Base-by-base conservation (phyloP, 2,113 vertebrate species). In the Sander vitreus region DNA sequence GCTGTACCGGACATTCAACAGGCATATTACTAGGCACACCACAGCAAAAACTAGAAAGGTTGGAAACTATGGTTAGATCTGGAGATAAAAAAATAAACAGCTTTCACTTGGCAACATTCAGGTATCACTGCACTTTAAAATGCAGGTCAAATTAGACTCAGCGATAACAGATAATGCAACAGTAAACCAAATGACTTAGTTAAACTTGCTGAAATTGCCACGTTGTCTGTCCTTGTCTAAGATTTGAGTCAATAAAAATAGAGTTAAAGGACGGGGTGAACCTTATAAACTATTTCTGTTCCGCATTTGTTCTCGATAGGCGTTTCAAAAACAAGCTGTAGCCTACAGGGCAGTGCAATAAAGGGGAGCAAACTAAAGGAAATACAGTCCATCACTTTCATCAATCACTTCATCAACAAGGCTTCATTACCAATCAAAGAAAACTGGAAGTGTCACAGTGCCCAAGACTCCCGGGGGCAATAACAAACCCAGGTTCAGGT, bases 1-100 rank as follows among this genome's bases (percentile, higher is more conserved):
- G 27, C 36, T 84, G 72, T 51, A 57, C 9, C 19, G 16, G 64
- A 64, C 60, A 21, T 43, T 70, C 47, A 69, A n/a, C 33, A 70
- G 73, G 33, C 19, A 5, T 27, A 53, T 71, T 36, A 53, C 2
- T 16, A 6, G 2, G 13, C 23, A 54, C 50, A 81, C 23, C 57
- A 58, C 6, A 43, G 43, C 27, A 19, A 48, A 59, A 69, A 16
- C 11, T 19, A 25, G 25, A 51, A 15, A 39, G 2, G 7, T 9
- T 54, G 18, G 48, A 65, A 50, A 73, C 27, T 48, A 2, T 16
- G 60, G 10, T 13, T 7, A 67, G 15, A 53, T 65, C 39, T 33
- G 19, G 4, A 43, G 4, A 53, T 30, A 0, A 27, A 10, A 10
- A 54, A 36, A 19, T 1, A 9, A 43, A 5, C 39, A 45, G 14